phyloP scores from a whole-genome alignment of 2,888 invertebrate genomes.

The Stenoptilia bipunctidactyla region DNA sequence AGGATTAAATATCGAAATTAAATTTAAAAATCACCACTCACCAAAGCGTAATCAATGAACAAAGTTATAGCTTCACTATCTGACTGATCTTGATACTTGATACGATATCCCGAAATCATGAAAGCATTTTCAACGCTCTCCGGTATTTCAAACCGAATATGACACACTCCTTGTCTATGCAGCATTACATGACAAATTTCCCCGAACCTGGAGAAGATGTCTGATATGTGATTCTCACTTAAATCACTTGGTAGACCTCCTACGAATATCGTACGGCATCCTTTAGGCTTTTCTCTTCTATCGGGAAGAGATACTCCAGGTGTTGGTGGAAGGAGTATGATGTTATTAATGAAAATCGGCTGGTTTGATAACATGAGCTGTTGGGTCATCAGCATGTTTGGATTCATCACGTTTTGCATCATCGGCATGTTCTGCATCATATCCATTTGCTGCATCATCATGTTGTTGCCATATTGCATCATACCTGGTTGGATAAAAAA shows the following conservation, averaged over 20 bases:
- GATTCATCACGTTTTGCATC: conserved; percentile 65
- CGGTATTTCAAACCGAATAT: conserved; percentile 86
- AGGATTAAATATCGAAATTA: too few species aligned
- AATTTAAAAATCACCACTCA: too few species aligned
- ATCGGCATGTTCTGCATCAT: conserved; percentile 31
- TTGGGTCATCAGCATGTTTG: conserved; percentile 62
- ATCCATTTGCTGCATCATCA: not conserved
- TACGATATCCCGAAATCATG: conserved; percentile 82
- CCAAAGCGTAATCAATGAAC: conserved; percentile 89
- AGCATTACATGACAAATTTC: conserved; percentile 65
- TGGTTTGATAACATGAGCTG: conserved; percentile 28
- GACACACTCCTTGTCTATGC: conserved; percentile 92
- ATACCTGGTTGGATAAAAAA: not conserved
- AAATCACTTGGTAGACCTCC: conserved; percentile 91
- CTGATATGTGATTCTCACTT: conserved; percentile 83
- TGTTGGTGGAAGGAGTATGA: conserved; percentile 87
- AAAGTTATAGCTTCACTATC: conserved; percentile 79
- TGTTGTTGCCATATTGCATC: not conserved
- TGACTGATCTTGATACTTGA: conserved; percentile 80
- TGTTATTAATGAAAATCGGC: conserved; percentile 73
- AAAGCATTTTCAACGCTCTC: conserved; percentile 88
- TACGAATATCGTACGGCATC: conserved; percentile 92
- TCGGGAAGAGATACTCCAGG: conserved; percentile 84
- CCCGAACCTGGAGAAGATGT: conserved; percentile 86
- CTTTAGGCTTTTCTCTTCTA: conserved; percentile 86